Percentiles rank a stretch among this genome's conserved stretches.
Conservation (phyloP, 2,888 invertebrate species). For the Noctua comes region DNA sequence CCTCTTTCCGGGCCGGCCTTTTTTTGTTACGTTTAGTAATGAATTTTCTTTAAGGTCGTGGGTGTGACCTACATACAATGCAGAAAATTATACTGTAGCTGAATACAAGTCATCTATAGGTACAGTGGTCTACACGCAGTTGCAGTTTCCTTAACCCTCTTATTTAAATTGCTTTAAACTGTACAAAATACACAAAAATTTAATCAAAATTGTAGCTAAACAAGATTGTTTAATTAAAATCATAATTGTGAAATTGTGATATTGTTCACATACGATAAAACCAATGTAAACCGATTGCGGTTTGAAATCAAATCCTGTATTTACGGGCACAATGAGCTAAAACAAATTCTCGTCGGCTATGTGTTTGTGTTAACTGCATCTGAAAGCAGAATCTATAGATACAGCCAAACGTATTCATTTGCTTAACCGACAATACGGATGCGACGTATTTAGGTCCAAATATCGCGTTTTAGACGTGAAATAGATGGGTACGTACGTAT, state of each 20-base stretch:
- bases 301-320: constrained; percentile 62
- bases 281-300: constrained; percentile 50
- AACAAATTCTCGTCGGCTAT: constrained; percentile 65
- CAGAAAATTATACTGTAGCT: not conserved
- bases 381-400: constrained; percentile 63
- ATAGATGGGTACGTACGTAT: not conserved
- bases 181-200: not conserved
- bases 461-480: not conserved
- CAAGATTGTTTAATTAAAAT: constrained; percentile 46
- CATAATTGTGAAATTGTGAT: constrained; percentile 45
- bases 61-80: not conserved
- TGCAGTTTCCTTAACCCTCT: not conserved
- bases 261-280: constrained; percentile 48
- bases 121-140: not conserved
- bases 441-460: constrained; percentile 44
- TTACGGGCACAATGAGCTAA: constrained; percentile 63
- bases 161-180: not conserved
- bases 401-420: constrained; percentile 64
- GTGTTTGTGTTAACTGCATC: constrained; percentile 64
- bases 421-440: constrained; percentile 64
- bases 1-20: too few relatives aligned
- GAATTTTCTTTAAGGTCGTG: too few relatives aligned
- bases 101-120: too few relatives aligned
- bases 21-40: not conserved
- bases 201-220: constrained; percentile 20